Percentiles rank a stretch among this genome's conserved stretches.
Conservation (phyloP, 2,113 vertebrate genomes). For the Callocephalon fimbriatum region DNA sequence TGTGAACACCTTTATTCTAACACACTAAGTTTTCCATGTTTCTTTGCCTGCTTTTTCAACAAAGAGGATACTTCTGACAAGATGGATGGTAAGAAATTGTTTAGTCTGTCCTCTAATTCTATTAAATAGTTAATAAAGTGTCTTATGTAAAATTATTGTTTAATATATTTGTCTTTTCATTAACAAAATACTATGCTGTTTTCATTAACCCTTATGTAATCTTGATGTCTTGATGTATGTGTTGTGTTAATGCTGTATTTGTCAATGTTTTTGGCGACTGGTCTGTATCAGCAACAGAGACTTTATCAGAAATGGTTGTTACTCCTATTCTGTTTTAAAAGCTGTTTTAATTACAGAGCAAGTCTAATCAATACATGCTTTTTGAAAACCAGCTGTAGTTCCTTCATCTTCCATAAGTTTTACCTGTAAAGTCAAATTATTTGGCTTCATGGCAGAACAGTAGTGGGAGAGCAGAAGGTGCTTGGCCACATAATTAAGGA, state of each 20-base stretch:
- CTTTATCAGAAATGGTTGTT: neutral
- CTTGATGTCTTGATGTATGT: neutral
- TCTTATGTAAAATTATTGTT: slow-evolving; percentile 21
- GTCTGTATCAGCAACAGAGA: neutral
- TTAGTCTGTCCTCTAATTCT: slow-evolving; percentile 66
- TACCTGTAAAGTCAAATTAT: neutral
- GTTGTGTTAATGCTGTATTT: neutral
- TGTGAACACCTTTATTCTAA: slow-evolving; percentile 78
- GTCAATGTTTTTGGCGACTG: neutral
- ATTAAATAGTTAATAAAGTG: neutral
- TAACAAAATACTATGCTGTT: neutral
- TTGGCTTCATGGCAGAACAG: neutral
- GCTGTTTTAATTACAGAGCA: neutral
- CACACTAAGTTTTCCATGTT: slow-evolving; percentile 85
- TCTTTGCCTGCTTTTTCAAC: slow-evolving; percentile 85
- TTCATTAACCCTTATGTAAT: neutral
- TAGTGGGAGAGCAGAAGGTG: neutral
- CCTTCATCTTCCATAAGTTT: neutral
- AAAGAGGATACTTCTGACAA: slow-evolving; percentile 99
- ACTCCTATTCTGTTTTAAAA: neutral
- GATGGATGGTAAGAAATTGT: slow-evolving; percentile 94
- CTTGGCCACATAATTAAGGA: neutral
- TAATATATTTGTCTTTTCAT: neutral
- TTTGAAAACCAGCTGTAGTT: neutral
- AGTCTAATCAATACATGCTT: neutral